phyloP scores from a whole-genome alignment of 2,888 invertebrate species.

The Seira sanloemensis region DNA sequence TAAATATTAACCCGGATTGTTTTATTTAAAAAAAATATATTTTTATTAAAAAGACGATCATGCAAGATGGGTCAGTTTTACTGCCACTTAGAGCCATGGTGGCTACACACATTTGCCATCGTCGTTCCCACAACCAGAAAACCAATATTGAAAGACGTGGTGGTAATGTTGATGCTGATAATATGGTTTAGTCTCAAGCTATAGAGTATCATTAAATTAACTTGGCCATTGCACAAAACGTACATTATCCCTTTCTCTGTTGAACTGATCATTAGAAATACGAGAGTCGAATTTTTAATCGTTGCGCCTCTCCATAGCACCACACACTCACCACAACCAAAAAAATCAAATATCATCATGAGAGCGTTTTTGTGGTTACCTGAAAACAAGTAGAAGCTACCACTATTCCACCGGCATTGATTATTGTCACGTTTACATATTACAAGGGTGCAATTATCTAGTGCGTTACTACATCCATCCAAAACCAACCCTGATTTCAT shows the following conservation, averaged over 20 bases:
- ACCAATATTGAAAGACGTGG: not conserved
- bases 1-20: not conserved
- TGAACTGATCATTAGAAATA: not conserved
- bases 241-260: not conserved
- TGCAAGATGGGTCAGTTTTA: not conserved
- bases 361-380: not conserved
- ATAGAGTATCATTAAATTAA: not conserved
- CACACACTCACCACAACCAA: not conserved
- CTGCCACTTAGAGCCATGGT: not conserved
- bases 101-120: too few relatives aligned
- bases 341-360: not conserved
- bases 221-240: not conserved
- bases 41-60: too few relatives aligned
- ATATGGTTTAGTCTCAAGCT: not conserved
- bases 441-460: constrained; percentile 47
- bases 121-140: not conserved
- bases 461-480: constrained; percentile 13
- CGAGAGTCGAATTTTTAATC: not conserved
- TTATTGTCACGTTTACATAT: constrained; percentile 58
- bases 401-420: constrained; percentile 32
- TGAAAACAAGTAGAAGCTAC: not conserved
- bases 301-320: not conserved
- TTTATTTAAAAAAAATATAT: not conserved
- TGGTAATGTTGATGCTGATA: not conserved
- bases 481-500: not conserved